Base-by-base conservation (phyloP, 2,888 invertebrate species). In the Euphydryas editha region DNA sequence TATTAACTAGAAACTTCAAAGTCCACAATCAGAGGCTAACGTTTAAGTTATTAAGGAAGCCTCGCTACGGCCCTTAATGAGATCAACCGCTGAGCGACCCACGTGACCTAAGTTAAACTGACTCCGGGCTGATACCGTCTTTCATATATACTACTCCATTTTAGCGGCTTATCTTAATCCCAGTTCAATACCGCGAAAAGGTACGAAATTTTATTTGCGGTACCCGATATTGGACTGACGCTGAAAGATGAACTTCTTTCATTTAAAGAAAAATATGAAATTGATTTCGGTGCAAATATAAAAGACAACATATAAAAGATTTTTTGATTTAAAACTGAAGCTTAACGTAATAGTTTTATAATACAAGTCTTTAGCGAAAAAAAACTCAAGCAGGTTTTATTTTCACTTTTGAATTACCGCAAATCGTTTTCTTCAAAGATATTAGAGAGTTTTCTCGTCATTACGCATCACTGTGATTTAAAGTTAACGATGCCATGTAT, bases 21-120 rank as follows among this genome's bases (percentile, higher is more conserved):
- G 79, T 74, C 72, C 74, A 72, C 80, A 81, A 85, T 84, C 83
- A 82, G 79, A 79, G 78, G 75, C 78, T 75, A 75, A 76, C 82
- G 81, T 83, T 86, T 81, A 84, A 85, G 82, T 86, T 87, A 86
- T 87, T 85, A 89, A 81, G 84, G 90, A 90, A 90, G 87, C 88
- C 89, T 83, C 82, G 82, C 78, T 84, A 79, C 84, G 78, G 74
- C 76, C 74, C 77, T 73, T 90, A 90, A 91, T 86, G 78, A 86
- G 89, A 90, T 91, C 90, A 90, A 75, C 79, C 77, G 76, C 73
- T 76, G 79, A 73, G 75, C 79, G 76, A 73, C 77, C 72, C 70
- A 71, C 71, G 68, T 71, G 67, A 72, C 72, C 70, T 55, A 64
- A 64, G 68, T 66, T 69, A 68, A 69, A 72, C 68, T 66, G 62